These are phyloP conservation scores for Ferrisia virgata DNA, from an alignment of 2,888 invertebrate species.

Conservation along the genomic window DNA sequence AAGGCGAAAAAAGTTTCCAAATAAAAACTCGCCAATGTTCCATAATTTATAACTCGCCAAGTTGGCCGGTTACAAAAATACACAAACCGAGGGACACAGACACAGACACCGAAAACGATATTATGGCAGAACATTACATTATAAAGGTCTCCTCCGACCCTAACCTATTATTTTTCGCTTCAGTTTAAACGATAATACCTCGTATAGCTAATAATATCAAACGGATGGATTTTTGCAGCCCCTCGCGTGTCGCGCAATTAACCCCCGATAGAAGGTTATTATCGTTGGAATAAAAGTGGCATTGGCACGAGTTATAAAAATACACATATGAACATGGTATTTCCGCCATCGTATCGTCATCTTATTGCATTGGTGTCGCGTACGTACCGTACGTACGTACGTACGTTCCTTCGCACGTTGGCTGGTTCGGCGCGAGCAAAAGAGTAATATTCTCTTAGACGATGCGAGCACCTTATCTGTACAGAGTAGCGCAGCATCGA, in stretches of 20 bases:
- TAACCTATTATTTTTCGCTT: too few species aligned
- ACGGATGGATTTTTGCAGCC: neutral
- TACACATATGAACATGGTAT: neutral
- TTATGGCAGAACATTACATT: too few species aligned
- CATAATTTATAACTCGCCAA: neutral
- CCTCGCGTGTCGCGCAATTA: neutral
- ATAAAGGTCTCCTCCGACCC: neutral
- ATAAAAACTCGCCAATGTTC: neutral
- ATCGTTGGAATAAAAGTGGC: neutral
- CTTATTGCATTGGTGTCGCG: too few species aligned
- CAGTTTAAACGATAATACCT: too few species aligned
- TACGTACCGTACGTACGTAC: neutral
- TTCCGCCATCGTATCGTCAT: too few species aligned
- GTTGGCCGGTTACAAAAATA: neutral
- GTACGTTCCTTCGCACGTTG: neutral
- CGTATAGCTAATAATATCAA: neutral
- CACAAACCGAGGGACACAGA: neutral
- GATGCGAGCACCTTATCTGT: too few species aligned
- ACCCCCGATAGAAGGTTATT: constrained; percentile 5
- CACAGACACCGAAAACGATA: neutral
- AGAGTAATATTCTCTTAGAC: neutral
- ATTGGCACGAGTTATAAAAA: neutral
- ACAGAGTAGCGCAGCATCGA: neutral
- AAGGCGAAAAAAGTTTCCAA: neutral
- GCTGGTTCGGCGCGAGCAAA: neutral